Percentiles rank a stretch among this genome's conserved stretches.
Conservation (phyloP, 2,113 vertebrate genomes). For the Myotis yumanensis region DNA sequence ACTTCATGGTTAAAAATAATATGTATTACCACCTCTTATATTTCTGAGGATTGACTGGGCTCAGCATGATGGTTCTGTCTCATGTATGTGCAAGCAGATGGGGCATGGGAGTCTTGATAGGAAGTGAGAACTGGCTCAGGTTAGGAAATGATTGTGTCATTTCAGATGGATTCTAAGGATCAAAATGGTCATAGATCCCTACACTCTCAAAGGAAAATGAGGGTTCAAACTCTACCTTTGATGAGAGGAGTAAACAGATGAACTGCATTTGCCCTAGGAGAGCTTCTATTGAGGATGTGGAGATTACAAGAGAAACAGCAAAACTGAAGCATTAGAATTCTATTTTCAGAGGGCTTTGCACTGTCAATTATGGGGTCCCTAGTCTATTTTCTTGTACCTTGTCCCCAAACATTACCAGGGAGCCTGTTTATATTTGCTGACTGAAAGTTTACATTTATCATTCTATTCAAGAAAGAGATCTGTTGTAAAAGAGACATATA, state of each 20-base stretch:
- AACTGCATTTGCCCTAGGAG: neutral
- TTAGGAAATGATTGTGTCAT: neutral
- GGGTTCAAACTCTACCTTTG: neutral
- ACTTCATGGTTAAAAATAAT: neutral
- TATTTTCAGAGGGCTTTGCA: neutral
- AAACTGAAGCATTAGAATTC: neutral
- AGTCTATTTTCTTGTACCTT: neutral
- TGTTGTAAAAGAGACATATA: neutral
- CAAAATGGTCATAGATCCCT: neutral
- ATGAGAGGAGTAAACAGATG: neutral
- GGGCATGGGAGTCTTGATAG: neutral
- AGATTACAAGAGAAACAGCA: neutral
- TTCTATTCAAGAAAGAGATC: neutral
- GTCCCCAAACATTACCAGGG: neutral
- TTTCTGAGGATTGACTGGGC: neutral
- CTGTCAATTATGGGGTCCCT: neutral
- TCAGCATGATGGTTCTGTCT: neutral
- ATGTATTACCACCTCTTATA: neutral
- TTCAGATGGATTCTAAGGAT: neutral
- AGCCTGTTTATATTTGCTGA: neutral
- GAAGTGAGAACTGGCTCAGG: neutral
- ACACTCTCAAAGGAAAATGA: neutral
- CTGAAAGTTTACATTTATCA: neutral
- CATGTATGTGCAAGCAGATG: neutral
- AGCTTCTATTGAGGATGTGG: neutral